A percentile compares a stretch with the other conserved stretches of the same genome.
These are phyloP conservation scores for Arrhamphus sclerolepis DNA, from an alignment of 2,797 vertebrate genomes.

Conservation along the genomic window DNA sequence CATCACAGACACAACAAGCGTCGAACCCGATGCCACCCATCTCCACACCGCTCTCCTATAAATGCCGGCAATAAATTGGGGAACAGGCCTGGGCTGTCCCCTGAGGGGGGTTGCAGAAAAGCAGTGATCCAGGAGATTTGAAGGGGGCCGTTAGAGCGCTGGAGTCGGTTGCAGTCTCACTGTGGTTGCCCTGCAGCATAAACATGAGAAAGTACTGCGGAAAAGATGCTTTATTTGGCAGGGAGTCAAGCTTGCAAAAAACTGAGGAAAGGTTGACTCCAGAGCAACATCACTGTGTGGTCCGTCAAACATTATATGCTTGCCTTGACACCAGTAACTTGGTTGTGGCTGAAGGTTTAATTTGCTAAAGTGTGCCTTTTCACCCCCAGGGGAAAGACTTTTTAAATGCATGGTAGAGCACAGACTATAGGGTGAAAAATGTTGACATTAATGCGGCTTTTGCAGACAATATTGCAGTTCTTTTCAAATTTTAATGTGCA, in stretches of 20 bases:
- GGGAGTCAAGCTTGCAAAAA: conserved; percentile 7
- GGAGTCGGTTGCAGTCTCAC: conserved; percentile 19
- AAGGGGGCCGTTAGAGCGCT: conserved; percentile 3
- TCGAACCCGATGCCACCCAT: not conserved
- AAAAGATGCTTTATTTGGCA: conserved; percentile 13
- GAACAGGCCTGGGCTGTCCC: conserved; percentile 26
- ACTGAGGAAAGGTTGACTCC: conserved; percentile 11
- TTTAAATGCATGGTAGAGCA: not conserved
- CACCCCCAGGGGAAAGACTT: not conserved
- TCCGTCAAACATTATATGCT: conserved; percentile 6
- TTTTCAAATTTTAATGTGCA: too few species aligned
- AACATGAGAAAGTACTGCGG: conserved; percentile 23
- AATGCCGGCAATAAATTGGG: conserved; percentile 44
- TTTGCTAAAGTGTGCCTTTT: conserved; percentile 5
- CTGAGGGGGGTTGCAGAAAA: conserved; percentile 16
- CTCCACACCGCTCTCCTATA: conserved; percentile 3
- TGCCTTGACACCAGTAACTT: not conserved
- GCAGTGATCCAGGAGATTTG: conserved; percentile 22
- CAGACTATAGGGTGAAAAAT: not conserved
- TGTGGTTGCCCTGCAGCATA: conserved; percentile 36
- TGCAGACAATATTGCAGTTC: not conserved
- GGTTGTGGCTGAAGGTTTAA: conserved; percentile 4
- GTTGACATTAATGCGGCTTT: not conserved
- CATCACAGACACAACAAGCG: not conserved
- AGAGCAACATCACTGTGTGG: not conserved